These are phyloP conservation scores for Lasioglossum zephyrum DNA, from an alignment of 2,888 invertebrate genomes.

Conservation along the genomic window DNA sequence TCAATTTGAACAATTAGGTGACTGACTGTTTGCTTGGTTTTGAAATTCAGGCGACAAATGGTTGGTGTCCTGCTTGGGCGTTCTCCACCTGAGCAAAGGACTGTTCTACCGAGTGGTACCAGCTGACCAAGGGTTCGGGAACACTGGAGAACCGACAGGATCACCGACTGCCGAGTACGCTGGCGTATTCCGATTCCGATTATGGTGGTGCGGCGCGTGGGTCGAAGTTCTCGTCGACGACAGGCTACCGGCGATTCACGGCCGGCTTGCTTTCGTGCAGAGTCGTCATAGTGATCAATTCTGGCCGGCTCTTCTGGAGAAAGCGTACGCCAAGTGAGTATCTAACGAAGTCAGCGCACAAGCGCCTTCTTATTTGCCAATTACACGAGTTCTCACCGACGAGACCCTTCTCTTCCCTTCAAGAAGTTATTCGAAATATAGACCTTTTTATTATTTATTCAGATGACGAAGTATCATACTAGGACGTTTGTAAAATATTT, in stretches of 20 bases:
- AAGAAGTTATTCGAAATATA: background rate
- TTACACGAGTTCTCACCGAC: no score
- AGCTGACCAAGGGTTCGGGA: conserved; percentile 92
- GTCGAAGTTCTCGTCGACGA: conserved; percentile 95
- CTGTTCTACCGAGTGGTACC: conserved; percentile 96
- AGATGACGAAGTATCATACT: no score
- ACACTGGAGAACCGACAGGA: conserved; percentile 84
- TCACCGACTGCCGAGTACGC: conserved; percentile 86
- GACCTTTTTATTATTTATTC: background rate
- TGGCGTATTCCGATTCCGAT: conserved; percentile 94
- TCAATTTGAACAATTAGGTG: background rate
- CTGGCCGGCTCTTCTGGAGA: conserved; percentile 95
- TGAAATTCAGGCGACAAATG: conserved; percentile 92
- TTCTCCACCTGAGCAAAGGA: conserved; percentile 93
- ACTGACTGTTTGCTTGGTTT: background rate
- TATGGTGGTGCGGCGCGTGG: conserved; percentile 98
- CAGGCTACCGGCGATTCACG: conserved; percentile 94
- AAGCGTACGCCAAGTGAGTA: conserved; percentile 95
- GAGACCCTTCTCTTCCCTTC: no score
- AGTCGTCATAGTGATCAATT: conserved; percentile 92
- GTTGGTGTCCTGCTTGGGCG: conserved; percentile 95
- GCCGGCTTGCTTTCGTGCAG: conserved; percentile 94
- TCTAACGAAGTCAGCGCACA: background rate
- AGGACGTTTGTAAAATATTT: no score
- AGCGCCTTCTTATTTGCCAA: conserved; percentile 22